A percentile compares a stretch with the other conserved stretches of the same genome.
These are phyloP conservation scores for Xanthorhoe spadicearia DNA, from an alignment of 2,888 invertebrate species.

Conservation along the genomic window DNA sequence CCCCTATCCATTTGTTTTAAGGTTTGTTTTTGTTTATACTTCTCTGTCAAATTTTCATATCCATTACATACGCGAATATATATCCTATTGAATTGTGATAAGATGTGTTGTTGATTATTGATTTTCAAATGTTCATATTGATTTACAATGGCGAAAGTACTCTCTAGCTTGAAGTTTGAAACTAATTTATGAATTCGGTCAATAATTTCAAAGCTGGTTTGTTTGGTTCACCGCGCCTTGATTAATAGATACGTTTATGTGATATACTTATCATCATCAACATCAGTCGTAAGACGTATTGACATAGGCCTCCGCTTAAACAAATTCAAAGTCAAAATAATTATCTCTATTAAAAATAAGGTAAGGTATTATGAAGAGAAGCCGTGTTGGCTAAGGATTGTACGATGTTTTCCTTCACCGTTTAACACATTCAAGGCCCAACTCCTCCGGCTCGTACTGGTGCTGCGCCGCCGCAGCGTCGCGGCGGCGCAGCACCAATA, in stretches of 20 bases:
- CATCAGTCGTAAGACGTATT: no score
- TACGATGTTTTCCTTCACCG: no score
- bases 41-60: background rate
- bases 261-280: background rate
- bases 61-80: constrained; percentile 1
- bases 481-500: no score
- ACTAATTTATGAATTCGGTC: constrained; percentile 13
- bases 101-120: background rate
- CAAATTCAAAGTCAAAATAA: no score
- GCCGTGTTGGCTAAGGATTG: no score
- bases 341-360: no score
- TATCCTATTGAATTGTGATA: constrained; percentile 8
- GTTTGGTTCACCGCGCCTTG: background rate
- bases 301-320: no score
- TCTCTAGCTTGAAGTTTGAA: constrained; percentile 26
- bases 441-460: no score
- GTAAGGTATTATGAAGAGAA: no score
- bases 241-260: background rate
- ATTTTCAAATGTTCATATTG: constrained; percentile 31
- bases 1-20: constrained; percentile 4
- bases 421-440: no score
- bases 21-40: background rate
- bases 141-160: constrained; percentile 47
- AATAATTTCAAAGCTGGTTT: background rate
- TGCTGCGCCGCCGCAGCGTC: no score